A percentile compares a stretch with the other conserved stretches of the same genome.
These are phyloP conservation scores for Poeciliopsis turneri DNA, from an alignment of 2,797 vertebrate genomes.

Conservation along the genomic window DNA sequence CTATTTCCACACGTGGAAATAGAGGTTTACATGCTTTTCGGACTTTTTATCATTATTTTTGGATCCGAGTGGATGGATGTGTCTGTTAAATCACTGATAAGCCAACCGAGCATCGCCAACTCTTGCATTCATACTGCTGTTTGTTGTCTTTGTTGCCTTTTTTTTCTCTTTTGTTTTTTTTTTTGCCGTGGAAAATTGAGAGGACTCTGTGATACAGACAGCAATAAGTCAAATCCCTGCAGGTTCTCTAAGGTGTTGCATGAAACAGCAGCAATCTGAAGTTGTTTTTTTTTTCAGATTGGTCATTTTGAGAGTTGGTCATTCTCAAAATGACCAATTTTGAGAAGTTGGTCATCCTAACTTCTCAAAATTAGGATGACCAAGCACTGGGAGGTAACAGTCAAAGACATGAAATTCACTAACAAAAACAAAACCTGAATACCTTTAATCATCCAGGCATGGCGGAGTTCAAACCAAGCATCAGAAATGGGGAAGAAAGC, in stretches of 20 bases:
- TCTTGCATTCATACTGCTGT: conserved; percentile 23
- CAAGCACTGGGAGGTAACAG: not conserved
- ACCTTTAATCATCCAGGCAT: not conserved
- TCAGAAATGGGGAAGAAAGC: not conserved
- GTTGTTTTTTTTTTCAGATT: conserved; percentile 7
- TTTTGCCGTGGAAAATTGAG: not conserved
- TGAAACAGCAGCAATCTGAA: conserved; percentile 47
- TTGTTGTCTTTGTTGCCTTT: too few relatives aligned
- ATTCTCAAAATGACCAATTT: too few relatives aligned
- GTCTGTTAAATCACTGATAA: not conserved
- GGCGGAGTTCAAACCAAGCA: not conserved
- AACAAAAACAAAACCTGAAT: not conserved
- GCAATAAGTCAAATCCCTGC: not conserved
- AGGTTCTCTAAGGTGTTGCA: conserved; percentile 62
- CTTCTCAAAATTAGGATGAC: not conserved
- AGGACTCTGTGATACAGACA: not conserved
- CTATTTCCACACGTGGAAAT: conserved; percentile 38
- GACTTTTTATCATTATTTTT: not conserved
- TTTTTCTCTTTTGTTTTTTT: not conserved
- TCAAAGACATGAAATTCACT: not conserved
- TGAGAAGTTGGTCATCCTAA: too few relatives aligned
- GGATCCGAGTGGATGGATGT: not conserved
- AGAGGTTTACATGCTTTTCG: not conserved
- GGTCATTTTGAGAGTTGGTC: too few relatives aligned
- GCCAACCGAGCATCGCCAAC: not conserved